A percentile compares a stretch with the other conserved stretches of the same genome.
Conservation (phyloP, 2,113 vertebrate species). For the Spheniscus mendiculus region DNA sequence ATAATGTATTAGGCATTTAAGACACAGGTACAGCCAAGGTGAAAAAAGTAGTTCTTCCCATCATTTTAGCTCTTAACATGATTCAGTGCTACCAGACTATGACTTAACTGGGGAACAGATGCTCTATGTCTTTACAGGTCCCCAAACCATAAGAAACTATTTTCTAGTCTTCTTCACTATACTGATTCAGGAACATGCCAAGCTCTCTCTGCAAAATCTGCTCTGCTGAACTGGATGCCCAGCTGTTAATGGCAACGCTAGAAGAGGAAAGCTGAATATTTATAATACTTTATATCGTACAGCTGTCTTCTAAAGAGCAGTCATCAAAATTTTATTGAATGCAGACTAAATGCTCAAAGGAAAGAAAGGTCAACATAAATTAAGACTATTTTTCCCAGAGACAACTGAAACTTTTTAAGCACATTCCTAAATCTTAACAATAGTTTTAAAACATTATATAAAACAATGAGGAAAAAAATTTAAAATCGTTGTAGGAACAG, state of each 20-base stretch:
- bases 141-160: slow-evolving; percentile 78
- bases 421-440: slow-evolving; percentile 63
- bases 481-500: neutral
- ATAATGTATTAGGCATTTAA: slow-evolving; percentile 37
- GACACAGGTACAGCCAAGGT: slow-evolving; percentile 63
- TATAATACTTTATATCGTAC: slow-evolving; percentile 84
- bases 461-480: neutral
- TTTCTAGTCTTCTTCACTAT: slow-evolving; percentile 73
- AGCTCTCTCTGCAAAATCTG: slow-evolving; percentile 77
- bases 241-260: slow-evolving; percentile 83
- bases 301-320: slow-evolving; percentile 85
- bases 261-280: slow-evolving; percentile 82
- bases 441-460: slow-evolving; percentile 47
- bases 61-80: slow-evolving; percentile 75
- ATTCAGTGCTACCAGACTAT: slow-evolving; percentile 76
- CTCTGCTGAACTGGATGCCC: slow-evolving; percentile 81
- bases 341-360: slow-evolving; percentile 77
- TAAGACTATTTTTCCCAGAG: slow-evolving; percentile 76
- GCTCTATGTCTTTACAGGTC: slow-evolving; percentile 79
- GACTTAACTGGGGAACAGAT: slow-evolving; percentile 78
- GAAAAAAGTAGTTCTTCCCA: slow-evolving; percentile 64
- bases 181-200: slow-evolving; percentile 78
- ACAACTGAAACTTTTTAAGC: slow-evolving; percentile 70
- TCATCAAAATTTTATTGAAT: slow-evolving; percentile 85
- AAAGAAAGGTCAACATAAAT: slow-evolving; percentile 84